These are phyloP conservation scores for Diarsia dahlii DNA, from an alignment of 2,888 invertebrate species.

Conservation along the genomic window DNA sequence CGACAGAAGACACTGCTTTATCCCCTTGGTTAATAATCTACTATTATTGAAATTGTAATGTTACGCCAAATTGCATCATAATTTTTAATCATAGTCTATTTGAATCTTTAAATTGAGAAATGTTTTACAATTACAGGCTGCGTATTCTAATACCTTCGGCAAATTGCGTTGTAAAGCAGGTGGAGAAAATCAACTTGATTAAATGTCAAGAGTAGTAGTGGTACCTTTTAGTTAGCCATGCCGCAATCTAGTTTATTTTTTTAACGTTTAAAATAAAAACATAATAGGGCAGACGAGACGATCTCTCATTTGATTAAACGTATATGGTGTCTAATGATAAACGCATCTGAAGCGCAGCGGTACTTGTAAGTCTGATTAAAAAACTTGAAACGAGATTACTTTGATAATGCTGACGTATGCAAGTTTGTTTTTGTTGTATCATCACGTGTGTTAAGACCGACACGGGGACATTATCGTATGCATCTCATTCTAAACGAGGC, in stretches of 20 bases:
- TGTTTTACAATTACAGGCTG: conserved; percentile 31
- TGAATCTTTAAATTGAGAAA: conserved; percentile 27
- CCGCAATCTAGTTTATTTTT: conserved; percentile 32
- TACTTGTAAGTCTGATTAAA: conserved; percentile 59
- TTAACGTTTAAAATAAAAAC: conserved; percentile 20
- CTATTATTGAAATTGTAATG: conserved; percentile 48
- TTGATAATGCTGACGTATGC: conserved; percentile 62
- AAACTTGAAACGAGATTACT: conserved; percentile 70
- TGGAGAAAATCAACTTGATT: conserved; percentile 40
- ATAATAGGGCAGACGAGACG: conserved; percentile 32
- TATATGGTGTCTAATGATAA: conserved; percentile 56
- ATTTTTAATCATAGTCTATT: conserved; percentile 28
- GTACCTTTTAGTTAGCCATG: conserved; percentile 36
- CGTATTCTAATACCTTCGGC: conserved; percentile 10
- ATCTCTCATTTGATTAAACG: conserved; percentile 60
- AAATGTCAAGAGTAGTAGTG: conserved; percentile 17
- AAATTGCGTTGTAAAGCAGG: conserved; percentile 39
- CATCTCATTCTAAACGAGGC: conserved; percentile 72
- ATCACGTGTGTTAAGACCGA: conserved; percentile 67
- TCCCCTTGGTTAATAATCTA: no score
- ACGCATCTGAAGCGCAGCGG: conserved; percentile 51
- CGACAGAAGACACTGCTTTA: no score
- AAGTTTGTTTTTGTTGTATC: conserved; percentile 66
- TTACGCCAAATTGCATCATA: conserved; percentile 49
- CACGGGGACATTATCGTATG: conserved; percentile 70